Conservation (phyloP, 1,140 invertebrate species). For the Phthorimaea operculella region DNA sequence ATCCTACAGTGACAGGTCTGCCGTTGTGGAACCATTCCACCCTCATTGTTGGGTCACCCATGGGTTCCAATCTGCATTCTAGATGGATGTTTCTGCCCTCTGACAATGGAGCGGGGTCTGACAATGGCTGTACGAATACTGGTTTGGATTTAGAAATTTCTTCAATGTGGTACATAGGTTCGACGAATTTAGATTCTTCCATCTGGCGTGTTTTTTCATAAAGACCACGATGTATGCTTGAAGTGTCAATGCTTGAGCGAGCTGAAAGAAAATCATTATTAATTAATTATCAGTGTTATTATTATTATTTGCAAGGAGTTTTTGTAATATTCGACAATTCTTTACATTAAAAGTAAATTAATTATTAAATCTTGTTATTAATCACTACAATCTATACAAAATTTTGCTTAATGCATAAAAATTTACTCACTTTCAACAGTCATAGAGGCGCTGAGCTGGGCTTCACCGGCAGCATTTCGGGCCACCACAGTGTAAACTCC, state of each 20-base stretch:
- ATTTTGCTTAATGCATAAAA: too few relatives aligned
- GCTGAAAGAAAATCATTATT: constrained; percentile 67
- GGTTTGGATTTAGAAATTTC: constrained; percentile 95
- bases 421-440: constrained; percentile 83
- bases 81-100: constrained; percentile 94
- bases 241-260: constrained; percentile 87
- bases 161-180: constrained; percentile 90
- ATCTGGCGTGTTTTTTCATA: constrained; percentile 89
- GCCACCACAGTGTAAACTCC: constrained; percentile 90
- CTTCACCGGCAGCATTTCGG: constrained; percentile 88
- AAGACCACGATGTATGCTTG: constrained; percentile 84
- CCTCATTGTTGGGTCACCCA: constrained; percentile 95
- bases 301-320: background rate
- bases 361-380: too few relatives aligned
- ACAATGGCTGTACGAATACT: constrained; percentile 86
- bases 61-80: constrained; percentile 90
- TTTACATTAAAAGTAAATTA: background rate
- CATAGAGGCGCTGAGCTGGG: constrained; percentile 83
- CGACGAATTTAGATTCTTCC: constrained; percentile 86
- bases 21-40: constrained; percentile 97
- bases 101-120: constrained; percentile 82
- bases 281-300: background rate
- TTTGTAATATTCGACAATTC: background rate
- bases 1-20: constrained; percentile 85
- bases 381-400: too few relatives aligned